Base-by-base conservation (phyloP, 2,888 invertebrate genomes). In the Creontiades dilutus region DNA sequence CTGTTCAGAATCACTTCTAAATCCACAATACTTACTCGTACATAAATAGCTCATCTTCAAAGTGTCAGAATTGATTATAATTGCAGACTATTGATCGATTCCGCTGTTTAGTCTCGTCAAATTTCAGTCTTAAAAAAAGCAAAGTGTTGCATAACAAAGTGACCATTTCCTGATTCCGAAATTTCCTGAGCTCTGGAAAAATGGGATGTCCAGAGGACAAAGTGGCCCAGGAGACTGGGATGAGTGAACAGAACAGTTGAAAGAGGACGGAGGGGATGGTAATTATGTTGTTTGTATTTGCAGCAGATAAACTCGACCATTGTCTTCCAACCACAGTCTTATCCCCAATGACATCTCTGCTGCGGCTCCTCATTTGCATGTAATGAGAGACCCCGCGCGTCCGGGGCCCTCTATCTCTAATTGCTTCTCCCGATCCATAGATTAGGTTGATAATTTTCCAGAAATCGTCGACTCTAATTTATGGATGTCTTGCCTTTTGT, bases 291-390 rank as follows among this genome's bases (percentile, higher is more conserved):
- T 88, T 88, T 78, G 88, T 88, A 88, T 68, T 88, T 88, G 88
- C 88, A 55, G 88, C 88, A 88, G 88, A 88, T 88, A 88, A 88
- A 88, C 88, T 88, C 88, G 88, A 88, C 89, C 86, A 90, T 90
- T 90, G 90, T 90, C 90, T 90, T 86, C 48, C 76, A 88, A 37
- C 85, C 78, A 23, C 87, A 9, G 78, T 27, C 23, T 85, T 91
- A 91, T 91, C 91, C 80, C 85, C 91, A 91, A 91, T 91, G 91
- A 91, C 91, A 91, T 91, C 91, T 91, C 86, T 11, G 82, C 85
- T 37, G 68, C 87, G 19, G 78, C 37, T 68, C 27, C 89, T 91
- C 81, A 91, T 91, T 91, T 91, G 91, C 91, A 91, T 91, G 89
- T 90, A 91, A 91, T 91, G 90, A 88, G 88, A 55, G 75, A 85